Evolutionary conservation across 2,888 invertebrate species (phyloP).

Genomic region (Taenaris catops): DNA sequence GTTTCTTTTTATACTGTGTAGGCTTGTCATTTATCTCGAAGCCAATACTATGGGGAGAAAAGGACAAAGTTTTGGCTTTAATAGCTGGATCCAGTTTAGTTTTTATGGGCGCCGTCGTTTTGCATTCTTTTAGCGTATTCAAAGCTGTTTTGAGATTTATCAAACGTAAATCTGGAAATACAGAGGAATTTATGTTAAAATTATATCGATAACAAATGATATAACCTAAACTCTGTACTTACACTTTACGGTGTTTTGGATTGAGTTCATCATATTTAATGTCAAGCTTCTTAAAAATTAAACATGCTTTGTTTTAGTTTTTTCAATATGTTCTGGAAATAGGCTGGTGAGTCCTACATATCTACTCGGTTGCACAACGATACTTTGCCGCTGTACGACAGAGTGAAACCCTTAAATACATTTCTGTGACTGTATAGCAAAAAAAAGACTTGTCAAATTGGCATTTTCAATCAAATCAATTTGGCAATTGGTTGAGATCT

Average conservation of each 20-base stretch:
- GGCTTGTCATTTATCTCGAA: conserved; percentile 50
- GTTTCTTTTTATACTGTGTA: conserved; percentile 36
- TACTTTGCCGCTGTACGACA: too few species aligned
- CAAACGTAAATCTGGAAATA: conserved; percentile 54
- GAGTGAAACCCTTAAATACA: too few species aligned
- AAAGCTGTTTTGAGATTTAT: conserved; percentile 53
- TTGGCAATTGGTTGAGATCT: too few species aligned
- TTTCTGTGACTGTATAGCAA: too few species aligned
- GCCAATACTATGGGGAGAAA: conserved; percentile 53
- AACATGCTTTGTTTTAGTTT: too few species aligned
- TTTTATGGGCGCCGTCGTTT: conserved; percentile 29
- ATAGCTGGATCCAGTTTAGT: conserved; percentile 31
- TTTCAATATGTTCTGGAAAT: too few species aligned
- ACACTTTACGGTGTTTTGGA: conserved; percentile 62
- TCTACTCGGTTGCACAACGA: too few species aligned
- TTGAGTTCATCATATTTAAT: conserved; percentile 48
- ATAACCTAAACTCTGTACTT: conserved; percentile 48
- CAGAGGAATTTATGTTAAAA: conserved; percentile 16
- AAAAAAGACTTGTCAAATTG: too few species aligned
- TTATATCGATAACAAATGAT: conserved; percentile 8
- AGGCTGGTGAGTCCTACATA: too few species aligned
- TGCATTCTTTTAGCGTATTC: conserved; percentile 48
- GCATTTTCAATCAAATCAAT: too few species aligned
- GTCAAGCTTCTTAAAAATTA: too few species aligned
- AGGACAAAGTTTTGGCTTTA: conserved; percentile 36